Evolutionary conservation across 2,797 vertebrate genomes (phyloP).

Genomic region (Chelon labrosus): DNA sequence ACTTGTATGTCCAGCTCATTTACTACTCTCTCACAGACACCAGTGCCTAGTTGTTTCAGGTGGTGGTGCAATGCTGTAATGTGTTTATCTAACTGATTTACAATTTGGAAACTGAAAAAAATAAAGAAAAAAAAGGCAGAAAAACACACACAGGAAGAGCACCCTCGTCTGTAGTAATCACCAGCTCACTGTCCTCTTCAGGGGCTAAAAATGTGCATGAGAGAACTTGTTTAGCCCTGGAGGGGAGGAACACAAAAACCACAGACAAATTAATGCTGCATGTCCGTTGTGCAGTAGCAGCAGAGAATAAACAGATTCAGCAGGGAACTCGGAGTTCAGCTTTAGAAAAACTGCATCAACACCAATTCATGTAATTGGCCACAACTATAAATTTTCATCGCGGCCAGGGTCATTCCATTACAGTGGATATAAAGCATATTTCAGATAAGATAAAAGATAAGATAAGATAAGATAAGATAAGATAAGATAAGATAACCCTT

Average conservation of each 20-base stretch:
- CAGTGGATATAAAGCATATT: too few relatives aligned
- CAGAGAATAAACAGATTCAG: conserved; percentile 44
- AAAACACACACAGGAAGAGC: conserved; percentile 20
- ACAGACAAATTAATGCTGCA: conserved; percentile 53
- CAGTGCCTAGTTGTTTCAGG: conserved; percentile 54
- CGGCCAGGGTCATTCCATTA: not conserved
- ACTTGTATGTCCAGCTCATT: conserved; percentile 33
- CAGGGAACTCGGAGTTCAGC: conserved; percentile 1
- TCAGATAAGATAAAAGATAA: too few relatives aligned
- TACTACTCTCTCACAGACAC: conserved; percentile 22
- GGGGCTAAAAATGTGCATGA: conserved; percentile 38
- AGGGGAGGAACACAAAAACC: conserved; percentile 27
- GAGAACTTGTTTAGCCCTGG: conserved; percentile 39
- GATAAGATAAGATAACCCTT: too few relatives aligned
- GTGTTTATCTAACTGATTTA: conserved; percentile 65
- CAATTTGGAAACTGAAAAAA: conserved; percentile 33
- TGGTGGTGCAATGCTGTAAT: conserved; percentile 33
- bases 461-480: too few relatives aligned
- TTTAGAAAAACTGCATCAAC: conserved; percentile 25
- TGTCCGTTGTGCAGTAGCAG: conserved; percentile 50
- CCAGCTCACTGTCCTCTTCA: conserved; percentile 28
- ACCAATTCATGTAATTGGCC: conserved; percentile 6
- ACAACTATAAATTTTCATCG: conserved; percentile 1
- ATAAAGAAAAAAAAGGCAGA: conserved; percentile 3
- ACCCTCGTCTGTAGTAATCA: conserved; percentile 47